Evolutionary conservation across 30 jellyfish, hydroid and myxozoan genomes (phyloP), one percentile per base, ranked within the genome.

Genomic region (Hydra vulgaris): DNA sequence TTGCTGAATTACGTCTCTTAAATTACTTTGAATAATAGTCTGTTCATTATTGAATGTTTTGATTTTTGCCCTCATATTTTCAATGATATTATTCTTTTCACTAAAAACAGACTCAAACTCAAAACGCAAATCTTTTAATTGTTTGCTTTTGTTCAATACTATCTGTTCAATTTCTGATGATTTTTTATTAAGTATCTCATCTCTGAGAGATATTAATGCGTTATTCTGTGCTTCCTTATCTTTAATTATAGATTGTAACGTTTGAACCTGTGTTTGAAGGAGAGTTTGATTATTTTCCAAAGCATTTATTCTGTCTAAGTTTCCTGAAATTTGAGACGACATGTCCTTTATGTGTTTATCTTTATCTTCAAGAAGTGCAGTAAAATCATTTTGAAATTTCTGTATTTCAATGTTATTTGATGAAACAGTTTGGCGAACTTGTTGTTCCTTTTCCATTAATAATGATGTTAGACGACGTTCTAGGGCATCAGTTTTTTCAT

Each of bases 41-140:
- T 23, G 27, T 54, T 89, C 81, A 3, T 54, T 75, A 25, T 86
- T 76, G 23, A 82, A 22, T 19, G 27, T 80, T 21, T 73, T 55
- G 76, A 89, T 24, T 22, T 76, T 72, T 12, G 24, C 69, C 74
- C 95, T 81, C 87, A 83, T 78, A 22, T 81, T 70, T 18, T 81
- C 95, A 69, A 89, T 73, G 53, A 89, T 72, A 21, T 68, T 69
- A 19, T 91, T 90, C 55, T 91, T 87, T 54, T 87, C 91, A 7
- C 18, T 69, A 19, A 91, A 81, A 56, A 93, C 89, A 26, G 70
- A 87, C 55, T 91, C 98, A 69, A 86, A 91, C 61, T 87, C 94
- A 7, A 81, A 24, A 23, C 98, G 78, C 23, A 91, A 81, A 17
- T 72, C 86, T 27, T 79, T 86, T 66, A 91, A 74, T 52, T 79